Evolutionary conservation across 2,888 invertebrate species (phyloP), one percentile per base, ranked within the genome.

Genomic region (Parapristionchus giblindavisi): DNA sequence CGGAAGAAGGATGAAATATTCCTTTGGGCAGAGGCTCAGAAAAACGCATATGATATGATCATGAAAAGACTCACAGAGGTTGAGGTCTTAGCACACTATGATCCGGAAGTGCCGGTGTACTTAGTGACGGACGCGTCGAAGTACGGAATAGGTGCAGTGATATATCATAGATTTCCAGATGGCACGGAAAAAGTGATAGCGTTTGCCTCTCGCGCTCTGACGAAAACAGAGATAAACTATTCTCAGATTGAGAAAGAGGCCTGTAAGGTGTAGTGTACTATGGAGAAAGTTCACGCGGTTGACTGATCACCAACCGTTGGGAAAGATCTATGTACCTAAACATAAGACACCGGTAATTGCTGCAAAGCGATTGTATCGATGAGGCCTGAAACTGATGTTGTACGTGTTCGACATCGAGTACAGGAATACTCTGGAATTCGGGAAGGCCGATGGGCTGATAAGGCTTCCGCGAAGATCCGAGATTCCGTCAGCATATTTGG

Each of bases 301-400:
- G 4, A 89, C 89, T 0, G 90, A 90, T 76, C 90, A 90, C 75
- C 88, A 89, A 76, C 89, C 90, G 0, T 81, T 91, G 43, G 88
- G 89, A 85, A 91, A 89, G 14, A 81, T 80, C 8, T 82, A 77
- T 65, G 82, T 80, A 17, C 58, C 70, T 0, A 81, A 79, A 48
- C 56, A 48, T 6, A 78, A 72, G 40, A 11, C 78, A 3, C 79
- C 78, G 14, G 77, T 77, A 4, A 63, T 65, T 38, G 61, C 63
- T 8, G 77, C 77, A 1, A 76, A 68, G 24, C 76, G 90, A 51
- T 78, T 91, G 0, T 88, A 88, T 0, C 78, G 90, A 58, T 91
- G 90, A 90, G 88, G 89, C 0, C 60, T 90, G 17, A 77, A 81
- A 17, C 75, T 90, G 1, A 88, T 89, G 77, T 77, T 83, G 3